phyloP scores from a whole-genome alignment of 1,140 invertebrate genomes.

The Mercenaria mercenaria region DNA sequence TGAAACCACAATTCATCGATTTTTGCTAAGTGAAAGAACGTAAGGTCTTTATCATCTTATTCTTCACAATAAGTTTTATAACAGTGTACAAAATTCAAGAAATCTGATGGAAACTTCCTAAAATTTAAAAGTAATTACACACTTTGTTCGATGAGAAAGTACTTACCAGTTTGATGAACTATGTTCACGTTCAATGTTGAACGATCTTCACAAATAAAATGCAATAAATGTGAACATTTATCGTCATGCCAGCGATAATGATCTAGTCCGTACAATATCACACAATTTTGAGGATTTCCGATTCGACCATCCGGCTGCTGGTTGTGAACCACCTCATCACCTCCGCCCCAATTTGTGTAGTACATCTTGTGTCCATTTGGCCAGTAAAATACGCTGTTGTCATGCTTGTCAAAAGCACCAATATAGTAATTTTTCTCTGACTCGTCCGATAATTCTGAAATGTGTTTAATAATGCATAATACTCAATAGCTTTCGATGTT shows the following conservation, averaged over 20 bases:
- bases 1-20: too few relatives aligned
- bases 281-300: neutral
- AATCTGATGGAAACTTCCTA: neutral
- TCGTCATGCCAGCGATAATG: slow-evolving; percentile 17
- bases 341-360: neutral
- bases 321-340: neutral
- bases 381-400: neutral
- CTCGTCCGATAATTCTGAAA: neutral
- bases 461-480: neutral
- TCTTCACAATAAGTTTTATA: too few relatives aligned
- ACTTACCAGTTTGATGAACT: neutral
- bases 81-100: too few relatives aligned
- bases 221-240: neutral
- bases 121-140: neutral
- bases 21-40: too few relatives aligned
- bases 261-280: neutral
- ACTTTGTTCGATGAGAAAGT: neutral
- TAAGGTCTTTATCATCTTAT: too few relatives aligned
- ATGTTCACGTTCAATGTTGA: neutral
- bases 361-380: neutral
- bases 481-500: too few relatives aligned
- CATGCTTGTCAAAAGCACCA: neutral
- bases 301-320: neutral
- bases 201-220: slow-evolving; percentile 24
- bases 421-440: neutral